Evolutionary conservation across 2,797 vertebrate species (phyloP), one percentile per base, ranked within the genome.

Genomic region (Petrocephalus sullivani): DNA sequence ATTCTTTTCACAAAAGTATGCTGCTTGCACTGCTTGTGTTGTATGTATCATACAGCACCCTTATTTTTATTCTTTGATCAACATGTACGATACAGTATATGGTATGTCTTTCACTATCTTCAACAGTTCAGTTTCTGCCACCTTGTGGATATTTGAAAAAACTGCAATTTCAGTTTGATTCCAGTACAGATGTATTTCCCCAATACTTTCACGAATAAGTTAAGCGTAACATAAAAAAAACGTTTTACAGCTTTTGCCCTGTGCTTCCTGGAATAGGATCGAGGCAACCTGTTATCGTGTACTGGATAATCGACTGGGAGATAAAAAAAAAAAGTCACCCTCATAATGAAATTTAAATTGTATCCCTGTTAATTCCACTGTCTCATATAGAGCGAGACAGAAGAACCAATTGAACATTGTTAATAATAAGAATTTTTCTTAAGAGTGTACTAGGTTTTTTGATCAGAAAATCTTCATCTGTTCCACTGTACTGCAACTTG

Each of bases 91-190:
- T 56, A 56, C 19, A 49, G 46, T 49, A 21, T 49, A n/a, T n/a
- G 19, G 8, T 8, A n/a, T 3, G 23, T 21, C 23, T 67, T 21
- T 14, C 46, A 23, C 2, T 21, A 21, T 54, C 37, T 16, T 58
- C 9, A 46, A 61, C 41, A 87, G 46, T 87, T 61, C 58, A 85
- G 92, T 87, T 91, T 71, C 91, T 88, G 92, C 91, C 93, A 92
- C 90, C 94, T 90, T 0, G 89, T 93, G 94, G 93, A 86, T n/a
- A 0, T 82, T 87, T 19, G 28, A 9, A 2, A 87, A 87, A 89
- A 93, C 89, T 89, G 75, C 75, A 81, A 81, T 46, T 81, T 81
- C 41, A 49, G 21, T 28, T 64, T 23, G 16, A 81, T 49, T 81
- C 46, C 46, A 46, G 19, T 81, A 3, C 6, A 49, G 49, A 10